Evolutionary conservation across 1,140 invertebrate species (phyloP), one percentile per base, ranked within the genome.

Genomic region (Aplysia californica): DNA sequence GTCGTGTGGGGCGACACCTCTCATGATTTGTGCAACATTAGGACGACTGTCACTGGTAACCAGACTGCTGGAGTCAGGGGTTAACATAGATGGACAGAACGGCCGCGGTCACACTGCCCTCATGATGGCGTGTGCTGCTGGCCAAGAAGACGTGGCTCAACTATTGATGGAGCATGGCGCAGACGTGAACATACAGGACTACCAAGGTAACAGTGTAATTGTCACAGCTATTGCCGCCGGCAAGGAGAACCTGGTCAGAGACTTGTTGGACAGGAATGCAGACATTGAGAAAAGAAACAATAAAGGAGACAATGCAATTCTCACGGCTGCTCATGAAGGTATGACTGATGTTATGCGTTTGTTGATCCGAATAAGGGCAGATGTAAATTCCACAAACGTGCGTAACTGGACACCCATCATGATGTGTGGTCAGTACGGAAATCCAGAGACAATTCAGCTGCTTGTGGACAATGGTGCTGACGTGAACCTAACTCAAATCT

Each of bases 401-500:
- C 31, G 50, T 35, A 31, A 35, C 3, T 70, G 68, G 68, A 70
- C 68, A 31, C 68, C 68, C 6, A 29, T 70, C 21, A 70, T 70
- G 68, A 55, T 1, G 4, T 70, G 68, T 35, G 29, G 20, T 15
- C 68, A 70, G 31, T 31, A 56, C 31, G 58, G 58, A 31, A 23
- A 50, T 39, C 58, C 36, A 56, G 68, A 70, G 23, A 56, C 50
- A 55, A 3, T 56, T 4, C 26, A 70, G 26, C 4, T 70, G 36
- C 31, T 70, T 5, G 23, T 56, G 35, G 39, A 56, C 2, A 29
- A 70, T 56, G 68, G 68, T 0, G 68, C 68, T 70, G 31, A 70
- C 38, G 68, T 70, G 1, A 70, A 70, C 29, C 31, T 18, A 50
- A 33, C 26, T 21, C 41, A 70, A 31, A n/a, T 55, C n/a, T 70